A percentile compares a stretch with the other conserved stretches of the same genome.
Conservation (phyloP, 2,113 vertebrate genomes). For the Rutilus rutilus region DNA sequence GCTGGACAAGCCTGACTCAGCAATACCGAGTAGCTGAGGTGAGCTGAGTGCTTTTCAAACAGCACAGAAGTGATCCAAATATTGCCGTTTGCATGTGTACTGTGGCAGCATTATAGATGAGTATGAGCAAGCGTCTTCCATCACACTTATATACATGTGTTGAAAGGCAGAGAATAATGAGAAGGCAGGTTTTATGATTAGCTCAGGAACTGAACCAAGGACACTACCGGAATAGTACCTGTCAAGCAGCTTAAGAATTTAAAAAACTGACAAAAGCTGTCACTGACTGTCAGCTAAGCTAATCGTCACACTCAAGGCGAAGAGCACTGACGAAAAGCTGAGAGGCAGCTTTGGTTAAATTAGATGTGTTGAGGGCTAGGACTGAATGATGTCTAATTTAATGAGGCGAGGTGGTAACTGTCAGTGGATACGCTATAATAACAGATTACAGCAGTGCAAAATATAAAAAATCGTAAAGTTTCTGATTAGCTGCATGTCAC, state of each 20-base stretch:
- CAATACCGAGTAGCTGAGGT: neutral
- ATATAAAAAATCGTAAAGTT: neutral
- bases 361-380: constrained; percentile 7
- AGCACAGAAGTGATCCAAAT: constrained; percentile 4
- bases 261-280: constrained; percentile 29
- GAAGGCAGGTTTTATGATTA: constrained; percentile 26
- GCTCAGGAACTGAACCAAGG: constrained; percentile 2
- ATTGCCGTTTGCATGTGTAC: neutral
- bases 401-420: constrained; percentile 12
- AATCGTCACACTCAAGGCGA: constrained; percentile 5
- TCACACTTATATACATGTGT: neutral
- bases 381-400: constrained; percentile 18
- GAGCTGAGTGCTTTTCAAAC: neutral
- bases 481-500: constrained; percentile 20
- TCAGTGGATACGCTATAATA: neutral
- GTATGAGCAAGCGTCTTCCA: neutral
- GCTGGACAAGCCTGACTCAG: neutral
- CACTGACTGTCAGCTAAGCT: constrained; percentile 34
- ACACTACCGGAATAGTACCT: constrained; percentile 18
- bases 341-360: constrained; percentile 39
- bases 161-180: constrained; percentile 34
- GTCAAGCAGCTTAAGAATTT: constrained; percentile 29
- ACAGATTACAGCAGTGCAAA: neutral
- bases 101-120: constrained; percentile 11
- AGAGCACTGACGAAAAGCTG: neutral